A percentile compares a stretch with the other conserved stretches of the same genome.
phyloP scores from a whole-genome alignment of 2,888 invertebrate genomes.

The Luperina testacea region DNA sequence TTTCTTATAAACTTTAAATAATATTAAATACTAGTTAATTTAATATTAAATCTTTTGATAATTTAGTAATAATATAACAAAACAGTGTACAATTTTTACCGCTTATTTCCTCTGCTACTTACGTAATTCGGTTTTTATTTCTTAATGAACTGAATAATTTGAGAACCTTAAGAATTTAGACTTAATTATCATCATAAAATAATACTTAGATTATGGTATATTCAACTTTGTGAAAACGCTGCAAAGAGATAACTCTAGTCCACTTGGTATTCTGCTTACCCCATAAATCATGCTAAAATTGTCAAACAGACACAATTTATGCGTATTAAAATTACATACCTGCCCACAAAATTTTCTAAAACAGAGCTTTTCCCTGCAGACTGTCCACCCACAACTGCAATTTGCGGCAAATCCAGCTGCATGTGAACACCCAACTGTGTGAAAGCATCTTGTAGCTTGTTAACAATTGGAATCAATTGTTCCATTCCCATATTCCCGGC shows the following conservation, averaged over 20 bases:
- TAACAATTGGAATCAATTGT: constrained; percentile 99
- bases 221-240: background rate
- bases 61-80: background rate
- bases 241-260: background rate
- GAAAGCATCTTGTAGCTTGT: constrained; percentile 99
- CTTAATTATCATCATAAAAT: background rate
- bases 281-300: constrained; percentile 3
- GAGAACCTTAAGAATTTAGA: background rate
- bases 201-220: too few relatives aligned
- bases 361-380: constrained; percentile 99
- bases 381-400: constrained; percentile 99
- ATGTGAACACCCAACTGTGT: constrained; percentile 99
- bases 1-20: background rate
- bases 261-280: constrained; percentile 6
- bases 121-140: constrained; percentile 24
- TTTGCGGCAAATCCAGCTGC: constrained; percentile 99
- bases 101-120: constrained; percentile 1
- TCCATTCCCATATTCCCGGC: constrained; percentile 97
- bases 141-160: background rate
- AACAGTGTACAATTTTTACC: background rate
- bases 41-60: background rate
- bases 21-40: background rate
- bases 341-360: constrained; percentile 99
- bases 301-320: constrained; percentile 3
- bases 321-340: constrained; percentile 91